Evolutionary conservation across 2,113 vertebrate genomes (phyloP).

Genomic region (Pholis gunnellus): DNA sequence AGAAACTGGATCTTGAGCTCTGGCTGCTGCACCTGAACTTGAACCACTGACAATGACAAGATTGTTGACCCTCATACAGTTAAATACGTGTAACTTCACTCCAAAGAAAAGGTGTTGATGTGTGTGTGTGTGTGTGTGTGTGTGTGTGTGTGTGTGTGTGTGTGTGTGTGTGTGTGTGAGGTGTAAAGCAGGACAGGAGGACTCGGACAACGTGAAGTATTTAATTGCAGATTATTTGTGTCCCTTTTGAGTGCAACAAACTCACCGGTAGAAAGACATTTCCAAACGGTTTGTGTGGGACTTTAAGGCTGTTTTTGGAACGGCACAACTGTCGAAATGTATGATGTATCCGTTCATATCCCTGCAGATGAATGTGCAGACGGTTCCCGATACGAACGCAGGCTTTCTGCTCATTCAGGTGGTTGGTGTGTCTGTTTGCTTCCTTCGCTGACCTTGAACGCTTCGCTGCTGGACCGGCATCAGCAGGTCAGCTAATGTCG

Average conservation of each 20-base stretch:
- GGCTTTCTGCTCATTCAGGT: background rate
- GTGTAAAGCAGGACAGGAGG: background rate
- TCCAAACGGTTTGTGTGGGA: background rate
- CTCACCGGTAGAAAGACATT: background rate
- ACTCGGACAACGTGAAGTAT: background rate
- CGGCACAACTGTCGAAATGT: background rate
- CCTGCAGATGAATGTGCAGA: background rate
- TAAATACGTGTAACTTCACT: background rate
- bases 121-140: background rate
- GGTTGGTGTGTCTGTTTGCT: conserved; percentile 5
- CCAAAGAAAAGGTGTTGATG: background rate
- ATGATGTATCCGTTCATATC: background rate
- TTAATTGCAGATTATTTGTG: background rate
- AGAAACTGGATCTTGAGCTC: background rate
- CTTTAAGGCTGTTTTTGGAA: background rate
- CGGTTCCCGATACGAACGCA: background rate
- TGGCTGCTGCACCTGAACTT: background rate
- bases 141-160: no score
- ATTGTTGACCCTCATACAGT: background rate
- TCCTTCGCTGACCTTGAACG: conserved; percentile 30
- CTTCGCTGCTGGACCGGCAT: background rate
- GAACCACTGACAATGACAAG: background rate
- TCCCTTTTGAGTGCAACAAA: background rate
- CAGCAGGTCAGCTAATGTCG: conserved; percentile 24
- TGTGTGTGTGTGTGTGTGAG: background rate